Evolutionary conservation across 1,140 invertebrate species (phyloP).

Genomic region (Leptestheria dahalacensis): DNA sequence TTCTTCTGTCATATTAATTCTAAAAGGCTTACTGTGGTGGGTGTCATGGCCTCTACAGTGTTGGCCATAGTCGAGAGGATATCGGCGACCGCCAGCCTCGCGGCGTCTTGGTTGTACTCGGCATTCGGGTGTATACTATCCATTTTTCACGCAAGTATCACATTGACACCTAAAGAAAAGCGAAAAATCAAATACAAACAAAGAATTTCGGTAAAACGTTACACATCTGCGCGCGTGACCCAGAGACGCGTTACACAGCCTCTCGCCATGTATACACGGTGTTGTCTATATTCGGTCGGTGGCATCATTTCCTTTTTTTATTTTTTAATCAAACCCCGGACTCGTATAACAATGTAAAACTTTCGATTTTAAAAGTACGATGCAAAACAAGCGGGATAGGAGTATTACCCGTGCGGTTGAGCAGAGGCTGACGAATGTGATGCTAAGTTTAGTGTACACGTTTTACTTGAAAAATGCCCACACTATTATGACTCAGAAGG

Average conservation of each 20-base stretch:
- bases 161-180: not conserved
- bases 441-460: not conserved
- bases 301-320: too few relatives aligned
- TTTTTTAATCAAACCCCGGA: too few relatives aligned
- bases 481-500: not conserved
- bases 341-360: too few relatives aligned
- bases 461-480: not conserved
- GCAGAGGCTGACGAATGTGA: not conserved
- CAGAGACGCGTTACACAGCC: not conserved
- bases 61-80: slow-evolving; percentile 15
- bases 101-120: slow-evolving; percentile 5
- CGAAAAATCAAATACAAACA: not conserved
- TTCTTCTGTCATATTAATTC: not conserved
- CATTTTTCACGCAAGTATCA: not conserved
- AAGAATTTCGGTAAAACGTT: too few relatives aligned
- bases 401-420: not conserved
- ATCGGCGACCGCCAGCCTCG: slow-evolving; percentile 11
- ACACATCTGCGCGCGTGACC: not conserved
- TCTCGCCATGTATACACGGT: not conserved
- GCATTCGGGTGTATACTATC: not conserved
- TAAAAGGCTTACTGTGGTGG: slow-evolving; percentile 6
- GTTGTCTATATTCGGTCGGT: not conserved
- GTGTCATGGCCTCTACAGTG: slow-evolving; percentile 12
- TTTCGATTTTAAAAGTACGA: too few relatives aligned
- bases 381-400: too few relatives aligned